phyloP scores from a whole-genome alignment of 2,113 vertebrate genomes.

The Caranx ignobilis region DNA sequence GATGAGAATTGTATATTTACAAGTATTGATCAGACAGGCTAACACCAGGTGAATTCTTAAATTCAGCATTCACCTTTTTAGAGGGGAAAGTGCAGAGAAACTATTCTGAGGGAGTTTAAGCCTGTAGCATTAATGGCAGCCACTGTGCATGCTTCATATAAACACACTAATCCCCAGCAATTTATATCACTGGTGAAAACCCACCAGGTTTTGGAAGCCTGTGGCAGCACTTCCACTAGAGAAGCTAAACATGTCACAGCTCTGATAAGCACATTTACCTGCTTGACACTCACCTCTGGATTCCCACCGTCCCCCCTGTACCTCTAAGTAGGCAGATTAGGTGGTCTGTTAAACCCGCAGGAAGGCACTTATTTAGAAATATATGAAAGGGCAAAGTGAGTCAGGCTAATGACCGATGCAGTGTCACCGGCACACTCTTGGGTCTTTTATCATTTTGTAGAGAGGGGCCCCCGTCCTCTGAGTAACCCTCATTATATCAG shows the following conservation, averaged over 20 bases:
- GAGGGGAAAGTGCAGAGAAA: background rate
- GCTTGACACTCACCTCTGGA: conserved; percentile 67
- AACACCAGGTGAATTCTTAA: conserved; percentile 33
- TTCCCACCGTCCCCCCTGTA: conserved; percentile 44
- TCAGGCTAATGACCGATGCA: conserved; percentile 81
- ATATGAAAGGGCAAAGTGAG: conserved; percentile 83
- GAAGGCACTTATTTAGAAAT: conserved; percentile 83
- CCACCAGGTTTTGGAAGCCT: conserved; percentile 41
- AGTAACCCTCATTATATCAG: conserved; percentile 84
- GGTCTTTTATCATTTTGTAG: conserved; percentile 79
- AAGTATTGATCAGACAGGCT: conserved; percentile 55
- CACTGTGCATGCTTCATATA: conserved; percentile 19
- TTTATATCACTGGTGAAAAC: conserved; percentile 34
- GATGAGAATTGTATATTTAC: conserved; percentile 50
- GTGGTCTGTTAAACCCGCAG: conserved; percentile 78
- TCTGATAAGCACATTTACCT: conserved; percentile 72
- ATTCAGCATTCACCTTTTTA: conserved; percentile 14
- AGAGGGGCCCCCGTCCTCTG: conserved; percentile 80
- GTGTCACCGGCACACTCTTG: conserved; percentile 73
- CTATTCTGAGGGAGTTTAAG: conserved; percentile 6
- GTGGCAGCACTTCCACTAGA: conserved; percentile 50
- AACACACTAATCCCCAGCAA: conserved; percentile 56
- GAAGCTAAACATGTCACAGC: conserved; percentile 66
- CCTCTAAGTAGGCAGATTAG: conserved; percentile 82
- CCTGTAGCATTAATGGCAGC: conserved; percentile 10